Conservation (phyloP, 2,888 invertebrate genomes). For the Homarus gammarus region DNA sequence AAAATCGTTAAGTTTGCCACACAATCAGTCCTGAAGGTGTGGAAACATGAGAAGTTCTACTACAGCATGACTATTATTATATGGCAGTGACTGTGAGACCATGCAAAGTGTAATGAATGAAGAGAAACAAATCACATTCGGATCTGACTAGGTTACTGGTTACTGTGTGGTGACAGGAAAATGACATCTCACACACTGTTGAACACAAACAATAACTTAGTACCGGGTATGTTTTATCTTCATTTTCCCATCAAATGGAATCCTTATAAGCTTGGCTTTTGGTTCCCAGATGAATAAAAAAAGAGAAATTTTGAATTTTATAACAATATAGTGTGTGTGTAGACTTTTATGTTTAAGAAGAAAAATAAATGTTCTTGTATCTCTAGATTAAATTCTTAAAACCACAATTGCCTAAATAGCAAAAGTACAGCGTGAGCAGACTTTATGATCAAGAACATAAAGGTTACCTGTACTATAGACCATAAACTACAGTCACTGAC, state of each 20-base stretch:
- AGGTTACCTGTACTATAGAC: background rate
- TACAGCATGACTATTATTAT: no score
- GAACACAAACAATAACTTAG: background rate
- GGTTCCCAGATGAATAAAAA: no score
- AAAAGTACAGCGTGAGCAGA: background rate
- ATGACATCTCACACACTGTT: background rate
- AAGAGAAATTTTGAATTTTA: no score
- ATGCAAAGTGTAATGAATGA: no score
- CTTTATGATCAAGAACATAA: background rate
- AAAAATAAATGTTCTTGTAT: background rate
- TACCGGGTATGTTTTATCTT: background rate
- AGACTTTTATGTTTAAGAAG: no score
- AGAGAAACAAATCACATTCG: background rate
- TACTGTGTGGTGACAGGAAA: background rate
- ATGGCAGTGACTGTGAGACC: no score
- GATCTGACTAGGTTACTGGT: constrained; percentile 30
- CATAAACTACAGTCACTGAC: background rate
- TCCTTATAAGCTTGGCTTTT: background rate
- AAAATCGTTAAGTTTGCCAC: no score
- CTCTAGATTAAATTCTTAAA: background rate
- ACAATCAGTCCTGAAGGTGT: no score
- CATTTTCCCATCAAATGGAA: background rate
- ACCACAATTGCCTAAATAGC: background rate
- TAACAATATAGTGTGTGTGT: no score
- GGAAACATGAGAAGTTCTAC: no score